Conservation (phyloP, 1,140 invertebrate genomes). For the Megalonaias nervosa region DNA sequence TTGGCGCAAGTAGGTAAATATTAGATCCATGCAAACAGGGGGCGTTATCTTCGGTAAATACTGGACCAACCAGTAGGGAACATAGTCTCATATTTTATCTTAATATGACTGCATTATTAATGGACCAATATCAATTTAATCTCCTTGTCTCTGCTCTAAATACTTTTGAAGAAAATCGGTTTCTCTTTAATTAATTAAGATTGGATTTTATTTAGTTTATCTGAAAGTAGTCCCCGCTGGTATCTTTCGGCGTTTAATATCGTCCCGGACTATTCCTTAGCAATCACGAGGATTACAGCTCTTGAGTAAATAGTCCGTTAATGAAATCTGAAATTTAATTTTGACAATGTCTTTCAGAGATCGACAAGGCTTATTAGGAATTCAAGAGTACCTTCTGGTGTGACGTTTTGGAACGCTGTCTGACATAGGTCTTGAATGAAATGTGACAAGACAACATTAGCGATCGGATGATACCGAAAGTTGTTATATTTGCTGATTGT, state of each 20-base stretch:
- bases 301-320: constrained; percentile 34
- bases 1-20: constrained; percentile 26
- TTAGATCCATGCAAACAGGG: constrained; percentile 2
- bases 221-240: constrained; percentile 15
- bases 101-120: constrained; percentile 9
- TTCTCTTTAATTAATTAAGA: constrained; percentile 10
- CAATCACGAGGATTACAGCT: constrained; percentile 5
- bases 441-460: too few relatives aligned
- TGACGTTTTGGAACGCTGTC: too few relatives aligned
- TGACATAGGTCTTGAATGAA: too few relatives aligned
- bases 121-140: constrained; percentile 1
- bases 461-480: too few relatives aligned
- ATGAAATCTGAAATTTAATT: constrained; percentile 10
- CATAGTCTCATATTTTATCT: constrained; percentile 29
- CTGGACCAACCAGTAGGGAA: constrained; percentile 11
- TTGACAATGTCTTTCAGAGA: too few relatives aligned
- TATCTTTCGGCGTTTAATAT: constrained; percentile 22
- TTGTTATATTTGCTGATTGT: too few relatives aligned
- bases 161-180: not conserved
- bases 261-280: constrained; percentile 23
- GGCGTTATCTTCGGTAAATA: constrained; percentile 28
- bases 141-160: not conserved
- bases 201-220: constrained; percentile 29
- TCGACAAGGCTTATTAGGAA: too few relatives aligned
- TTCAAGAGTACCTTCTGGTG: too few relatives aligned